Conservation (phyloP, 2,888 invertebrate genomes). For the Drosophila multiciliata region DNA sequence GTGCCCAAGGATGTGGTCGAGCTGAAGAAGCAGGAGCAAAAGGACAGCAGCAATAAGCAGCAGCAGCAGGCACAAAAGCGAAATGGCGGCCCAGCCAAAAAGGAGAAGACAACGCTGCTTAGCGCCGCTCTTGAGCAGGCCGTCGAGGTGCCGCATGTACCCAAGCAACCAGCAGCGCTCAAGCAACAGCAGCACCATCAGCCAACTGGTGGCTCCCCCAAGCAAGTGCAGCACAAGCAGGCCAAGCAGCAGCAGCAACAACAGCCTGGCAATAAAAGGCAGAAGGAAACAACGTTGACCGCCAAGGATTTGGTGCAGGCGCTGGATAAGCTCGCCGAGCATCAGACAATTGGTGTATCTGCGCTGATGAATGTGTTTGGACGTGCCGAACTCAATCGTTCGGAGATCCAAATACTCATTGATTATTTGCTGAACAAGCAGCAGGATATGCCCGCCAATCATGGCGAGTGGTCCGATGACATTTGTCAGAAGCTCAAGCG, state of each 20-base stretch:
- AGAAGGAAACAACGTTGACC: constrained; percentile 85
- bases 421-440: constrained; percentile 96
- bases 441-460: constrained; percentile 90
- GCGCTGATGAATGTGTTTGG: constrained; percentile 91
- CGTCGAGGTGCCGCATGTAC: constrained; percentile 62
- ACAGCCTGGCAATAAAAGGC: constrained; percentile 60
- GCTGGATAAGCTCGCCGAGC: constrained; percentile 87
- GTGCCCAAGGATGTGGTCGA: constrained; percentile 92
- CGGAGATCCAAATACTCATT: constrained; percentile 95
- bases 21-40: constrained; percentile 80
- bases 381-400: constrained; percentile 92
- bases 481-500: constrained; percentile 94
- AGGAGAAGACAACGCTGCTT: constrained; percentile 56
- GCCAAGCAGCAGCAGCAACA: constrained; percentile 85
- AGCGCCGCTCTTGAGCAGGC: constrained; percentile 51
- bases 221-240: constrained; percentile 74
- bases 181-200: constrained; percentile 71
- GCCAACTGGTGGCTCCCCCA: constrained; percentile 81
- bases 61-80: constrained; percentile 67
- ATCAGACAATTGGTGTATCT: constrained; percentile 89
- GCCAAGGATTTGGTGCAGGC: constrained; percentile 78
- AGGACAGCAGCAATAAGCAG: constrained; percentile 67
- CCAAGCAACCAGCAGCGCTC: constrained; percentile 67
- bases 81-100: constrained; percentile 55
- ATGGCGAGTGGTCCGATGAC: constrained; percentile 95